Evolutionary conservation across 2,888 invertebrate species (phyloP), one percentile per base, ranked within the genome.

Genomic region (Cyaniris semiargus): DNA sequence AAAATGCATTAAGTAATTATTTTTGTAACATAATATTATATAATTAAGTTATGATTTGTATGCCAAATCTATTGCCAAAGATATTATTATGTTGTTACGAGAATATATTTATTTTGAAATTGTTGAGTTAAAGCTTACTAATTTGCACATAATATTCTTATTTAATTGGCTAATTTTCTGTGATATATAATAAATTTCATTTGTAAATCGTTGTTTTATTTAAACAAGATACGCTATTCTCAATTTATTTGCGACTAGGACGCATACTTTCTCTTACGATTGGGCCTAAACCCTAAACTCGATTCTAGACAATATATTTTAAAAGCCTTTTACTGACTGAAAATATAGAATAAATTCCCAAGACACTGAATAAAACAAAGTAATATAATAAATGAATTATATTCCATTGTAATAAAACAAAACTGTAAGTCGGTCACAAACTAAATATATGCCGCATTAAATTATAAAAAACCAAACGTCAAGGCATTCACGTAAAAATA

Each of bases 341-440:
- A 38, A 38, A 38, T 8, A 10, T 10, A 8, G 38, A 38, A 38
- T 38, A 38, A 38, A 10, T 38, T 38, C 10, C 38, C 10, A 34
- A 38, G 8, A 38, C 38, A 8, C 38, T 10, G 10, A 31, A 76
- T 70, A 44, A 76, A 56, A 76, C 15, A n/a, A 71, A 10, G 18
- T 56, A 27, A 31, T 77, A 78, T 78, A 78, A 85, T 87, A 91
- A 90, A 89, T 84, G 84, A 90, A 89, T 89, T 90, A 92, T 93
- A 91, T 91, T 91, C 88, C 90, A 92, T 90, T 88, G 88, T 92
- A 93, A 91, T 89, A 87, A 90, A 84, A 90, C 71, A 86, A 91
- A 90, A 90, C 90, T 87, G 89, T 91, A 91, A 89, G 78, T 89
- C 84, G 84, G 88, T 89, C 91, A 89, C 88, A 89, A 89, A 90